Evolutionary conservation across 2,888 invertebrate species (phyloP).

Genomic region (Nomada flava): DNA sequence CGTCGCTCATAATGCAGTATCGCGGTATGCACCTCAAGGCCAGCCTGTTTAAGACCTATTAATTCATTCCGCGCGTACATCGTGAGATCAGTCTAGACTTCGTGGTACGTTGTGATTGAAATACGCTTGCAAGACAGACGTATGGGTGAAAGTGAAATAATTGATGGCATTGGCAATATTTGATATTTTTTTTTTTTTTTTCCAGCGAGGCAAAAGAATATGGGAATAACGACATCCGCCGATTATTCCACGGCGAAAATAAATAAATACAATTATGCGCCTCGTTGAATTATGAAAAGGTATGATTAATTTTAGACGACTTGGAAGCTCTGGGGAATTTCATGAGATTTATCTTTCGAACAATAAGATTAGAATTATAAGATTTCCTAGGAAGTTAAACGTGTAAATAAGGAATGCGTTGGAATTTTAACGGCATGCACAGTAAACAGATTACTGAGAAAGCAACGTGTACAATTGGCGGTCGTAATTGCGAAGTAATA

Average conservation of each 20-base stretch:
- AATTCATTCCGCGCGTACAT: constrained; percentile 18
- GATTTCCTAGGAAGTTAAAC: neutral
- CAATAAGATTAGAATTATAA: neutral
- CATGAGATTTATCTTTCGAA: neutral
- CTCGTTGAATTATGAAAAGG: too few relatives aligned
- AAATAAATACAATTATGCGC: too few relatives aligned
- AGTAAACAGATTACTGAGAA: too few relatives aligned
- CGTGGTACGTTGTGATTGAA: neutral
- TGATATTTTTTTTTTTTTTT: too few relatives aligned
- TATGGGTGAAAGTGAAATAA: neutral
- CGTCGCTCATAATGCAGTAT: constrained; percentile 2
- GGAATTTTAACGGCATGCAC: neutral
- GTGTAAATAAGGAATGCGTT: neutral
- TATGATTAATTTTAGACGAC: neutral
- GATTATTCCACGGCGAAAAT: too few relatives aligned
- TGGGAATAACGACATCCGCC: too few relatives aligned
- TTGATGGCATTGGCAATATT: neutral
- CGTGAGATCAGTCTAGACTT: constrained; percentile 5
- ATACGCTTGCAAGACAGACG: neutral
- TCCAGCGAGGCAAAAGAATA: too few relatives aligned
- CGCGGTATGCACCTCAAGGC: constrained; percentile 6
- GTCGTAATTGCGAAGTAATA: too few relatives aligned
- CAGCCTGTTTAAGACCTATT: constrained; percentile 16
- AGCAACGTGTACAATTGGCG: too few relatives aligned
- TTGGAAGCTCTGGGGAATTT: neutral